phyloP scores from a whole-genome alignment of 64 coral and sea anemone genomes.

The Pocillopora verrucosa region DNA sequence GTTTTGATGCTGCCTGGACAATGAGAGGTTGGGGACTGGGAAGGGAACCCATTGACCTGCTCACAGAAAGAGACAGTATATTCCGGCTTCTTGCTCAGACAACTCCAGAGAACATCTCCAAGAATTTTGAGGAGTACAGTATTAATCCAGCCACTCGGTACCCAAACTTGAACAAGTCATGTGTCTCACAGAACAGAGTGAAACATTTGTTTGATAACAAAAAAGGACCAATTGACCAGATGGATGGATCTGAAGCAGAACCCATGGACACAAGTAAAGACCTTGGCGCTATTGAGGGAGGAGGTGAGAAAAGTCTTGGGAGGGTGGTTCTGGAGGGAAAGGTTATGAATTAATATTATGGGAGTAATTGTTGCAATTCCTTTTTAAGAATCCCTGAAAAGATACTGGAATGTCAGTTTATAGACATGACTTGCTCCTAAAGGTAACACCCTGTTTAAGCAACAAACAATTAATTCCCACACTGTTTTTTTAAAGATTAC shows the following conservation, averaged over 20 bases:
- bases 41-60: conserved; percentile 73
- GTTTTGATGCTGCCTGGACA: conserved; percentile 97
- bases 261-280: conserved; percentile 73
- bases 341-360: background rate
- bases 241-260: conserved; percentile 57
- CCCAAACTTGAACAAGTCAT: conserved; percentile 70
- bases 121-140: conserved; percentile 79
- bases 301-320: background rate
- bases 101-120: conserved; percentile 82
- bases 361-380: too few species aligned
- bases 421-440: too few species aligned
- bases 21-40: conserved; percentile 91
- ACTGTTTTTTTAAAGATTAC: too few species aligned
- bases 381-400: too few species aligned
- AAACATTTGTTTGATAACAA: conserved; percentile 79
- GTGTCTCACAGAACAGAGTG: conserved; percentile 51
- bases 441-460: too few species aligned
- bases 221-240: conserved; percentile 55
- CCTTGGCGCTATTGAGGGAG: conserved; percentile 1
- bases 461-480: too few species aligned
- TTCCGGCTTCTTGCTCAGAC: conserved; percentile 88
- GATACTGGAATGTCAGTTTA: too few species aligned
- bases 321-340: background rate
- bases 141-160: conserved; percentile 87
- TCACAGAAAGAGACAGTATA: conserved; percentile 85